Conservation (phyloP, 2,797 vertebrate genomes). For the Dromococcyx pavoninus region DNA sequence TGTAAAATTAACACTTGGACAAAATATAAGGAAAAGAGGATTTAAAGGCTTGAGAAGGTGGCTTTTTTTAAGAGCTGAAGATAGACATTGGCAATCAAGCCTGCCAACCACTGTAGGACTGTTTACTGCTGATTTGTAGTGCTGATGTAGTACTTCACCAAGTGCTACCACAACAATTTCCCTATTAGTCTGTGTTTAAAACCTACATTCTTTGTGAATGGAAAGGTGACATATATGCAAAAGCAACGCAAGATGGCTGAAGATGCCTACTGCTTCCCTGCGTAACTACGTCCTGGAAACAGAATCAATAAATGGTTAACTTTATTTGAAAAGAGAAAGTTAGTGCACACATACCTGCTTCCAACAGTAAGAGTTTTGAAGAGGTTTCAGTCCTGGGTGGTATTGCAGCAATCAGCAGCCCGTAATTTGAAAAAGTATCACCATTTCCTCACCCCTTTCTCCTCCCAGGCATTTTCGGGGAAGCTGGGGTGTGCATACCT, state of each 20-base stretch:
- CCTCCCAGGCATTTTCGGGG: background rate
- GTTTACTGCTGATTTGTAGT: background rate
- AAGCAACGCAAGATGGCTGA: background rate
- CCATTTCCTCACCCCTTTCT: background rate
- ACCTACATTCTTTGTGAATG: too few species aligned
- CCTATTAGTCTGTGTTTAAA: background rate
- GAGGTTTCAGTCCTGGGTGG: background rate
- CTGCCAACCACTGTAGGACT: background rate
- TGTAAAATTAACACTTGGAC: background rate
- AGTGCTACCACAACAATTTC: background rate
- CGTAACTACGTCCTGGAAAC: background rate
- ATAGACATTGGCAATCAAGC: background rate
- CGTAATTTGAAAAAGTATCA: background rate
- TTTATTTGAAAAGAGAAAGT: background rate
- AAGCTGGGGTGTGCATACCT: background rate
- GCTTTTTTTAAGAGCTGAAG: background rate
- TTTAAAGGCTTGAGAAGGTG: background rate
- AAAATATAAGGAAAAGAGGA: background rate
- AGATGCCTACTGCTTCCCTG: background rate
- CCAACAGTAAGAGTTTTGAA: background rate
- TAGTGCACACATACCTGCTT: accelerated
- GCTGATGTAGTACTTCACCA: background rate
- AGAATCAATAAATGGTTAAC: background rate
- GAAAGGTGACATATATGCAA: background rate
- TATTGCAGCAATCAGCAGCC: background rate